These are phyloP conservation scores for Hephaestus fuliginosus DNA, from an alignment of 2,797 vertebrate species.

Conservation along the genomic window DNA sequence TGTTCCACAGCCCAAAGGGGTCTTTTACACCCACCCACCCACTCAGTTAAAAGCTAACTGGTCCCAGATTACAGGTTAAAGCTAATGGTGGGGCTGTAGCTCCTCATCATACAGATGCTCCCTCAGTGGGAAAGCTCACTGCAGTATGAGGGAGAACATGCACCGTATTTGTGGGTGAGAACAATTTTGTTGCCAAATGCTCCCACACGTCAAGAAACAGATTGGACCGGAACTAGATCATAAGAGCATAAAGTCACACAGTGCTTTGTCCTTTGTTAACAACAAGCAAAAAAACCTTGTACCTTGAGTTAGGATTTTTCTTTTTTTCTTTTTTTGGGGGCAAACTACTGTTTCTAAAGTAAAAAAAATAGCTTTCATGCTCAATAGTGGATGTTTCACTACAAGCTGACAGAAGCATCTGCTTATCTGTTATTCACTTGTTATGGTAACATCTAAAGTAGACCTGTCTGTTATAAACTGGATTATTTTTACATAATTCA, in stretches of 20 bases:
- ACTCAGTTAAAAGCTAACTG: conserved; percentile 49
- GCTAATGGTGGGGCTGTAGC: conserved; percentile 49
- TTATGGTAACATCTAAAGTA: background rate
- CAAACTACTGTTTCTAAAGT: no score
- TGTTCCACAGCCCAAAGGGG: conserved; percentile 49
- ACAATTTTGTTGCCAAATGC: conserved; percentile 25
- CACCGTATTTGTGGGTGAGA: conserved; percentile 38
- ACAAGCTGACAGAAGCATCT: background rate
- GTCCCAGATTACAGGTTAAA: conserved; percentile 69
- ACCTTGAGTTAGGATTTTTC: no score
- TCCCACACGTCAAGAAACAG: conserved; percentile 9
- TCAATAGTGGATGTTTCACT: background rate
- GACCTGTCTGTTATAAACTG: background rate
- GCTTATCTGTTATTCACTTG: background rate
- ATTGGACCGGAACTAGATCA: background rate
- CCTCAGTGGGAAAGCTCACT: conserved; percentile 25
- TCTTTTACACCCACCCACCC: conserved; percentile 58
- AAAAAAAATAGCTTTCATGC: no score
- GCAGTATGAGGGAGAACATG: background rate
- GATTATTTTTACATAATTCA: background rate
- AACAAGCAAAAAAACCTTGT: no score
- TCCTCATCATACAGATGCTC: conserved; percentile 58
- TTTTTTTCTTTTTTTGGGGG: no score
- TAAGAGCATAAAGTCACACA: conserved; percentile 19
- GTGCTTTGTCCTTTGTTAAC: background rate